phyloP scores from a whole-genome alignment of 1,140 invertebrate species.

The Tribolium castaneum region DNA sequence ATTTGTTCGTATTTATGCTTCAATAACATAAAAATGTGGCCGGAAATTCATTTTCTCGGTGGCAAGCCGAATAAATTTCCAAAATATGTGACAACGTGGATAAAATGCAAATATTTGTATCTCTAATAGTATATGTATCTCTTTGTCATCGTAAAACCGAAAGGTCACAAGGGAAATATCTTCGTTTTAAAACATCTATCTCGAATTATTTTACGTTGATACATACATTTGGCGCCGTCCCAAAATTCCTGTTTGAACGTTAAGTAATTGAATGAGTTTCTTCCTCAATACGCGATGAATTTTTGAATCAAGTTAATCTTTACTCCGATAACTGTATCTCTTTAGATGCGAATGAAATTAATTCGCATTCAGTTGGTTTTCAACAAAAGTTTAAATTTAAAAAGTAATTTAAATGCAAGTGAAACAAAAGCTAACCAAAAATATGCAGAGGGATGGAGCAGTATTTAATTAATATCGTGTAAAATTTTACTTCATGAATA shows the following conservation, averaged over 20 bases:
- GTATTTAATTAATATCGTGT: constrained; percentile 36
- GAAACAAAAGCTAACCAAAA: constrained; percentile 34
- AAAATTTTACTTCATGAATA: constrained; percentile 31
- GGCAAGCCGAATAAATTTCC: constrained; percentile 5
- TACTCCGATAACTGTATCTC: neutral
- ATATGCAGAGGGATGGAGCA: constrained; percentile 20
- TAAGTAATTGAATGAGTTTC: constrained; percentile 24
- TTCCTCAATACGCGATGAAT: neutral
- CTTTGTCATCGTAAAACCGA: constrained; percentile 4
- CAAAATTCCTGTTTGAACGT: constrained; percentile 3
- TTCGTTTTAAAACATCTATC: neutral
- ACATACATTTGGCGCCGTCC: neutral
- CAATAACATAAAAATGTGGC: neutral
- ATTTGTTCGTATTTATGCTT: constrained; percentile 6
- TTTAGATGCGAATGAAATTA: neutral
- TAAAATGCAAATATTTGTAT: constrained; percentile 23
- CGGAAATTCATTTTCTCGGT: neutral
- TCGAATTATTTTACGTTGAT: constrained; percentile 1
- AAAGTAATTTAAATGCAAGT: constrained; percentile 36
- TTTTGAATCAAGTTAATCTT: neutral
- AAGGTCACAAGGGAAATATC: constrained; percentile 10
- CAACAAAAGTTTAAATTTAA: constrained; percentile 17
- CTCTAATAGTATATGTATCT: constrained; percentile 20
- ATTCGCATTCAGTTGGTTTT: constrained; percentile 14
- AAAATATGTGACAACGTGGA: constrained; percentile 8